Evolutionary conservation across 53 echinoderm and acorn worm species (phyloP).

Genomic region (Astropecten irregularis): DNA sequence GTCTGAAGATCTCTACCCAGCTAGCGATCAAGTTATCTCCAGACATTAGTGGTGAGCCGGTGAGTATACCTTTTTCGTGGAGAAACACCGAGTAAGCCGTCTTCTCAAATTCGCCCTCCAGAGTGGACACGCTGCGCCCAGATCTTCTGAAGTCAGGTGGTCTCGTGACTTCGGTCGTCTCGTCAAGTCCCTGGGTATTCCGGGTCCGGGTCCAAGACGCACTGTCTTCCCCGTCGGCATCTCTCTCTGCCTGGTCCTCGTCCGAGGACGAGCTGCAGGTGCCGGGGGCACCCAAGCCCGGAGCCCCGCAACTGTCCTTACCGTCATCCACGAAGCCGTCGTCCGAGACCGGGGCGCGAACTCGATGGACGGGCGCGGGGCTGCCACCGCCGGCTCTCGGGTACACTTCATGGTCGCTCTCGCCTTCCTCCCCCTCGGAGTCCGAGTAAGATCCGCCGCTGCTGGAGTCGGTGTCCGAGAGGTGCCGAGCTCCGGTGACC

Average conservation of each 20-base stretch:
- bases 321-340: background rate
- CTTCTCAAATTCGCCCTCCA: conserved; percentile 23
- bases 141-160: background rate
- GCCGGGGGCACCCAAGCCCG: background rate
- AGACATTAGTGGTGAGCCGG: too few species aligned
- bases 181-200: background rate
- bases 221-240: conserved; percentile 7
- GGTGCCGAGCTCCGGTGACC: background rate
- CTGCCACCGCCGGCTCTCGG: background rate
- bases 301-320: background rate
- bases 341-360: background rate
- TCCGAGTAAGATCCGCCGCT: background rate
- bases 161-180: background rate
- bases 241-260: background rate
- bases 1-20: too few species aligned
- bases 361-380: background rate
- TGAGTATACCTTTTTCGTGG: conserved; percentile 10
- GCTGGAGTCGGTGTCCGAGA: background rate
- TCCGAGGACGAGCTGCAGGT: background rate
- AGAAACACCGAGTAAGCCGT: conserved; percentile 34
- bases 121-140: background rate
- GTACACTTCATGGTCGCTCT: background rate
- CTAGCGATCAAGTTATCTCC: too few species aligned
- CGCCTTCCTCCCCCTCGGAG: background rate
- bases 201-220: background rate